Evolutionary conservation across 2,113 vertebrate genomes (phyloP).

Genomic region (Cephalopholis sonnerati): DNA sequence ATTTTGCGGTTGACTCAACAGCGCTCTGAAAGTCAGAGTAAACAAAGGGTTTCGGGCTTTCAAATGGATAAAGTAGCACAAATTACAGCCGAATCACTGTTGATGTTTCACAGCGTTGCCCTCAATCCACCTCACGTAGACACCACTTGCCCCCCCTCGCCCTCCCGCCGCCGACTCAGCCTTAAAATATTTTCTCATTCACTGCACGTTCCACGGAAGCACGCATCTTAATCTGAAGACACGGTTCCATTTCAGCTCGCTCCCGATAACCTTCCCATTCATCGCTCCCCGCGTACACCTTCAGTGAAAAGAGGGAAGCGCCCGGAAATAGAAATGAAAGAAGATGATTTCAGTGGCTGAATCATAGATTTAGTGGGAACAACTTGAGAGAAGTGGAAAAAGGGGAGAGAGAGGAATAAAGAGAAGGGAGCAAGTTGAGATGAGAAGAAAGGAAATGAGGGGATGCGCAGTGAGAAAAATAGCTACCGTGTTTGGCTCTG

Average conservation of each 20-base stretch:
- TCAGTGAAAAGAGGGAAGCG: constrained; percentile 57
- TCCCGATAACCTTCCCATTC: constrained; percentile 70
- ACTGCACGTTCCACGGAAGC: constrained; percentile 45
- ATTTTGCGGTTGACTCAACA: constrained; percentile 54
- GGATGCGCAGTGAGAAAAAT: constrained; percentile 27
- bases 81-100: constrained; percentile 54
- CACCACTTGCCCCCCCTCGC: neutral
- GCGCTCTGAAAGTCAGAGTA: constrained; percentile 33
- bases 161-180: constrained; percentile 5
- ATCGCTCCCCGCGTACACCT: constrained; percentile 44
- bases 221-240: constrained; percentile 77
- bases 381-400: constrained; percentile 45
- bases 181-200: constrained; percentile 63
- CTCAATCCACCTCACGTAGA: constrained; percentile 44
- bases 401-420: constrained; percentile 27
- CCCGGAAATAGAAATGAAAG: constrained; percentile 71
- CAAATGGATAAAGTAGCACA: constrained; percentile 35
- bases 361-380: constrained; percentile 55
- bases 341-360: constrained; percentile 61
- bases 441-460: constrained; percentile 42
- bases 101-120: constrained; percentile 53
- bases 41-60: constrained; percentile 51
- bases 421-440: constrained; percentile 35
- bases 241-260: constrained; percentile 73
- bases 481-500: constrained; percentile 39